Conservation (phyloP, 2,888 invertebrate genomes). For the Drosophila sordidula region DNA sequence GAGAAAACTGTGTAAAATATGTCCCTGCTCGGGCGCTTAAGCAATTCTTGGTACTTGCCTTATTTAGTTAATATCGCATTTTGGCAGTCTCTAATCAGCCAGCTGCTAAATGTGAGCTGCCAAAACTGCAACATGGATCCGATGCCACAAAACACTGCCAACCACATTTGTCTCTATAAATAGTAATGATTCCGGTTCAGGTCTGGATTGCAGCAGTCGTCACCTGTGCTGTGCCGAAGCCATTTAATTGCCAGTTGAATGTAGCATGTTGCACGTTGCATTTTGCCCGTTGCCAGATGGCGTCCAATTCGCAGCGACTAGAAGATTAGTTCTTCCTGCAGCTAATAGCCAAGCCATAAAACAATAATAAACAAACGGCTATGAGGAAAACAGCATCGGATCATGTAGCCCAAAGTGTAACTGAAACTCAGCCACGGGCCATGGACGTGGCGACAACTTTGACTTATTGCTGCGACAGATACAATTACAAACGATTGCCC, state of each 20-base stretch:
- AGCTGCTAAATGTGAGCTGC: not conserved
- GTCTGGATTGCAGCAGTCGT: conserved; percentile 18
- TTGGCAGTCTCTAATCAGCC: too few species aligned
- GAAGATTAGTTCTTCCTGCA: conserved; percentile 55
- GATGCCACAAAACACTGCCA: conserved; percentile 16
- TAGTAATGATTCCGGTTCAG: conserved; percentile 24
- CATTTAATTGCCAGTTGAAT: conserved; percentile 48
- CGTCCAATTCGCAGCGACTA: conserved; percentile 11
- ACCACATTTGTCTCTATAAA: conserved; percentile 52
- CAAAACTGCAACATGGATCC: conserved; percentile 5
- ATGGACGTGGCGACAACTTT: conserved; percentile 55
- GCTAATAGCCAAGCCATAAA: conserved; percentile 74
- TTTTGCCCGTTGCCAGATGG: conserved; percentile 1
- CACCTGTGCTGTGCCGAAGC: conserved; percentile 59
- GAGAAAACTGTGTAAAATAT: too few species aligned
- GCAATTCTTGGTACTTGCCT: too few species aligned
- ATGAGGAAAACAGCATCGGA: conserved; percentile 28
- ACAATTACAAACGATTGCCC: conserved; percentile 72
- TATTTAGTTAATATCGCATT: too few species aligned
- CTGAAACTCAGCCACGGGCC: conserved; percentile 58
- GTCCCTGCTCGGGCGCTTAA: too few species aligned
- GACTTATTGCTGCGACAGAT: conserved; percentile 77
- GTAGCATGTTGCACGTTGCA: too few species aligned
- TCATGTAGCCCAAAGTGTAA: conserved; percentile 68
- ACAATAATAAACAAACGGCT: conserved; percentile 46